A percentile compares a stretch with the other conserved stretches of the same genome.
Conservation (phyloP, 1,140 invertebrate genomes). For the Apocrypta bakeri region DNA sequence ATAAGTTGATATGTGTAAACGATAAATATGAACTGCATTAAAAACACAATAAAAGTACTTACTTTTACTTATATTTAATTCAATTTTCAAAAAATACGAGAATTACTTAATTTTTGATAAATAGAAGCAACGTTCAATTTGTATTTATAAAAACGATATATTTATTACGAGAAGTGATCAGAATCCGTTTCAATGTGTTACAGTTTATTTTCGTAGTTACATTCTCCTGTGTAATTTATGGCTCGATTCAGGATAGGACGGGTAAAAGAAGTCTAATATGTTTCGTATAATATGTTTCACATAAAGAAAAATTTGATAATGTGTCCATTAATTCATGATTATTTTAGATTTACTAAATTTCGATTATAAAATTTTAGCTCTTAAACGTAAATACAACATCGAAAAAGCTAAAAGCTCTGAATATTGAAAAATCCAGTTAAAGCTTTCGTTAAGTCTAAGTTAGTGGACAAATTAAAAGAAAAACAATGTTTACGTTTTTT, state of each 20-base stretch:
- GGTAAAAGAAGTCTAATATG: slow-evolving; percentile 33
- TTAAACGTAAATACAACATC: slow-evolving; percentile 1
- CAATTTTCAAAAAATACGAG: background rate
- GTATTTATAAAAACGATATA: slow-evolving; percentile 37
- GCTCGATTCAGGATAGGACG: slow-evolving; percentile 29
- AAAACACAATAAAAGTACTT: background rate
- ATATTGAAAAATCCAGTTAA: slow-evolving; percentile 28
- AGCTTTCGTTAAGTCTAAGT: background rate
- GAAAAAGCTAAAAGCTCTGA: background rate
- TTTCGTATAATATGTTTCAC: slow-evolving; percentile 20
- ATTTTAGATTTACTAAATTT: slow-evolving; percentile 1
- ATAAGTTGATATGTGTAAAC: no score
- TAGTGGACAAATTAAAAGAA: slow-evolving; percentile 14
- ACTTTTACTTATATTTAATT: background rate
- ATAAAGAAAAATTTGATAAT: slow-evolving; percentile 19
- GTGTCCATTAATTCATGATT: slow-evolving; percentile 19
- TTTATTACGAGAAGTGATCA: slow-evolving; percentile 38
- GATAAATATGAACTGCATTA: background rate
- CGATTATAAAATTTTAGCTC: background rate
- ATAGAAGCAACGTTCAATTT: background rate
- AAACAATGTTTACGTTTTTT: slow-evolving; percentile 4
- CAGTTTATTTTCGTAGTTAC: slow-evolving; percentile 36
- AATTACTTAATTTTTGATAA: background rate
- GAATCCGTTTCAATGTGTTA: slow-evolving; percentile 26
- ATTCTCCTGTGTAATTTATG: background rate